phyloP scores from a whole-genome alignment of 2,888 invertebrate species.

The Epiblema foenella region DNA sequence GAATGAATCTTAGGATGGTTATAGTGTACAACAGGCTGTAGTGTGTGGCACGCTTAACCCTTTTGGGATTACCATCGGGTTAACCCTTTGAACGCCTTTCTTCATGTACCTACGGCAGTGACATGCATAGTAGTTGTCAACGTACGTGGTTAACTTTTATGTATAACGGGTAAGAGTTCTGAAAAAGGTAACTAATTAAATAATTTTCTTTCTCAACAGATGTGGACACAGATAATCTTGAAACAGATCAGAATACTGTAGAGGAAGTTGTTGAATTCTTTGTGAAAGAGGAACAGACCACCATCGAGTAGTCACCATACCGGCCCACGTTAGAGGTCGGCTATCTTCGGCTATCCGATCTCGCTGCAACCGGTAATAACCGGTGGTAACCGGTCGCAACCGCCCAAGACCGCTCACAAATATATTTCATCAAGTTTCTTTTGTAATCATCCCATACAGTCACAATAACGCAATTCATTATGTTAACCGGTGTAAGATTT shows the following conservation, averaged over 20 bases:
- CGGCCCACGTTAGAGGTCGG: conserved; percentile 65
- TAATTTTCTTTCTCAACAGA: conserved; percentile 82
- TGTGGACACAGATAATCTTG: conserved; percentile 96
- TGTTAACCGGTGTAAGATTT: conserved; percentile 71
- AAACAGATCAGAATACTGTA: conserved; percentile 94
- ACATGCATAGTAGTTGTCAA: no score
- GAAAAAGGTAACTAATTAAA: no score
- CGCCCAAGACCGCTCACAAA: conserved; percentile 48
- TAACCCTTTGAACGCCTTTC: no score
- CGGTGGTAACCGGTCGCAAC: conserved; percentile 48
- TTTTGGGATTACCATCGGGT: no score
- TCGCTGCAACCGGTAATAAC: conserved; percentile 49
- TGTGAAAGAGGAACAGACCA: conserved; percentile 96
- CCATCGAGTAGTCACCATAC: conserved; percentile 88
- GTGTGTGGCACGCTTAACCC: no score
- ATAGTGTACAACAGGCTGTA: no score
- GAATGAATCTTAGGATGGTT: no score
- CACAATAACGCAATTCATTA: conserved; percentile 60
- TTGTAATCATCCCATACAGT: conserved; percentile 61
- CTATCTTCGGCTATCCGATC: conserved; percentile 61
- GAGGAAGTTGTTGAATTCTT: conserved; percentile 99
- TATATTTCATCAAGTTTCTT: conserved; percentile 59
- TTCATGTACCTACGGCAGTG: no score
- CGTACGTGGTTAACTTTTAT: no score
- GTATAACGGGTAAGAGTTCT: no score